These are phyloP conservation scores for Grus americana DNA, from an alignment of 2,113 vertebrate genomes.

Conservation along the genomic window DNA sequence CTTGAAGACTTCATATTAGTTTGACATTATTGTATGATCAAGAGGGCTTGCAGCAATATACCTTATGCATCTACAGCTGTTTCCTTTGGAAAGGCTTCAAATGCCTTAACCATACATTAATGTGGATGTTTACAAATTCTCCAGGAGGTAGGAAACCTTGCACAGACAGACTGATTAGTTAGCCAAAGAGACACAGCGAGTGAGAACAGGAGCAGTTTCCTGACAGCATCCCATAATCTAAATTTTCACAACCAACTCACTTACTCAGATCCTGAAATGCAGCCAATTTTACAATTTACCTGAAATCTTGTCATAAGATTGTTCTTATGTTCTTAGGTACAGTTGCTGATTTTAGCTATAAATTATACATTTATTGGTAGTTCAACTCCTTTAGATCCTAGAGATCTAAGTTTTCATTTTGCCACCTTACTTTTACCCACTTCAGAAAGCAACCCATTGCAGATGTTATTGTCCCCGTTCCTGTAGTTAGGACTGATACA, in stretches of 20 bases:
- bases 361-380: too few relatives aligned
- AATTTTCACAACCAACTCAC: neutral
- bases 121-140: neutral
- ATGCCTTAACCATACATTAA: neutral
- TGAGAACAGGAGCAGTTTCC: neutral
- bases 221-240: neutral
- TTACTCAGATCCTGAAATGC: neutral
- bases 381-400: neutral
- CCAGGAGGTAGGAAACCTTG: neutral
- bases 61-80: neutral
- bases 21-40: neutral
- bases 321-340: neutral
- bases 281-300: neutral
- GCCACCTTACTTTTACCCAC: neutral
- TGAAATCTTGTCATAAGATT: neutral
- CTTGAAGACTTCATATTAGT: conserved; percentile 1
- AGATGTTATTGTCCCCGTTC: neutral
- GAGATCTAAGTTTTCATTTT: neutral
- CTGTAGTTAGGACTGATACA: neutral
- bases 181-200: neutral
- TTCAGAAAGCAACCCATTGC: neutral
- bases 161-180: neutral
- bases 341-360: neutral
- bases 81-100: neutral
- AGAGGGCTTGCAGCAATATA: neutral